These are phyloP conservation scores for Acipenser ruthenus DNA, from an alignment of 2,797 vertebrate genomes.

Conservation along the genomic window DNA sequence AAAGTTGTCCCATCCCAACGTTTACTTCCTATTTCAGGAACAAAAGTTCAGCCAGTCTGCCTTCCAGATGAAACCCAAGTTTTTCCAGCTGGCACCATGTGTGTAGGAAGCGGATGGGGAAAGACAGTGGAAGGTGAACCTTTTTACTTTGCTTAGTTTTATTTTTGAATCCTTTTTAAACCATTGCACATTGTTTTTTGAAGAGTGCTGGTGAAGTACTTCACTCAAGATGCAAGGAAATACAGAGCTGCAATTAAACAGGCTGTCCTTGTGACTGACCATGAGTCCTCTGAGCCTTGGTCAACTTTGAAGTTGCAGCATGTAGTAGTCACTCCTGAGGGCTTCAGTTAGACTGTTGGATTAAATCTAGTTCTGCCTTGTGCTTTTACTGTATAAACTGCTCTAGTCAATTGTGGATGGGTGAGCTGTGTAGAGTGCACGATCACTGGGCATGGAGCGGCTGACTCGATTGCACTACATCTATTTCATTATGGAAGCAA, in stretches of 20 bases:
- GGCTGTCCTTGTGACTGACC: too few species aligned
- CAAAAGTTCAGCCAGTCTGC: constrained; percentile 11
- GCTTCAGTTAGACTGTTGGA: too few species aligned
- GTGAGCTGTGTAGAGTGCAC: too few species aligned
- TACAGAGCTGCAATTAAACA: neutral
- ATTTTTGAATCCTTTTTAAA: neutral
- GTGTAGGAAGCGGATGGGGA: constrained; percentile 10
- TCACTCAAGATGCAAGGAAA: neutral
- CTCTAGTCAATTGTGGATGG: too few species aligned
- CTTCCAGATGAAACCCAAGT: constrained; percentile 12
- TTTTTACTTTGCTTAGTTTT: neutral
- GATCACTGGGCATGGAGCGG: too few species aligned
- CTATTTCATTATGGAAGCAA: neutral
- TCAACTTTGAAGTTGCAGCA: too few species aligned
- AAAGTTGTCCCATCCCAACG: too few species aligned
- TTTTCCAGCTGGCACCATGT: constrained; percentile 9
- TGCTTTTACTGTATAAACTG: too few species aligned
- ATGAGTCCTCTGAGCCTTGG: too few species aligned
- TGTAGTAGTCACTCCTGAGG: too few species aligned
- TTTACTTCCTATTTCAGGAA: neutral
- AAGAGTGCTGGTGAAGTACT: too few species aligned
- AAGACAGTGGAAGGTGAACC: constrained; percentile 16
- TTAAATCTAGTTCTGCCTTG: too few species aligned
- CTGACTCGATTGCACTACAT: neutral
- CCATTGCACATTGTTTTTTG: neutral